Base-by-base conservation (phyloP, 2,888 invertebrate species). In the Amblyjoppa fuscipennis region DNA sequence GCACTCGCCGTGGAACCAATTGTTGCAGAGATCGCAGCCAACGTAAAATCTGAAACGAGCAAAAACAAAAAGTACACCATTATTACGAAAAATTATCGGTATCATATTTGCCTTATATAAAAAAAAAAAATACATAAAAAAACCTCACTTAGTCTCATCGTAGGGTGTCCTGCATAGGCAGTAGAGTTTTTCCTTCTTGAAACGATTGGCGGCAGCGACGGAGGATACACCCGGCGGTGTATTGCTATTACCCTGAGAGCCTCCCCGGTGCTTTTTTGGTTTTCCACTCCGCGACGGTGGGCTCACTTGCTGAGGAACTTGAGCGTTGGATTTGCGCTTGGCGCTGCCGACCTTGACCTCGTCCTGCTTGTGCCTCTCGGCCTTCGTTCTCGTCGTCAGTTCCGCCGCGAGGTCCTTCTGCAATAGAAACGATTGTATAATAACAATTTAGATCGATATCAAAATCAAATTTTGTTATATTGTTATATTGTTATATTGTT, bases 1-100 rank as follows among this genome's bases (percentile, higher is more conserved):
- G 94, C 99, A 99, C 90, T 98, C 97, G 0, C 99, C 99, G 93
- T 99, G 99, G 96, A 98, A 99, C 99, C 99, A 99, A 94, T 99
- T 99, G 92, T 98, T 98, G 94, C 99, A 99, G 91, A 98, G 95
- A 95, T 99, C 99, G 95, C 99, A 99, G 84, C 98, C 99, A 88
- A 99, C 98, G 94, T 99, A 99, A 94, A 99, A 99, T 94, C 98
- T 98, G 91, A 25, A 92, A 74, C 13, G 9, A 70, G 45, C 11
- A 45, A 45, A 45, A 66, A 11, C 13, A 71, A 20, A 4, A 28
- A 76, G 41, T 38, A 11, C 59, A 34, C 38, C 34, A 74, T 80
- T 38, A 78, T 45, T 20, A 51, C 64, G 28, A 16, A 64, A 11
- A 13, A 70, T 82, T 78, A 28, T 38, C 38, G 9, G 38, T 5